Evolutionary conservation across 1,140 invertebrate genomes (phyloP), one percentile per base, ranked within the genome.

Genomic region (Rhagoletis pomonella): DNA sequence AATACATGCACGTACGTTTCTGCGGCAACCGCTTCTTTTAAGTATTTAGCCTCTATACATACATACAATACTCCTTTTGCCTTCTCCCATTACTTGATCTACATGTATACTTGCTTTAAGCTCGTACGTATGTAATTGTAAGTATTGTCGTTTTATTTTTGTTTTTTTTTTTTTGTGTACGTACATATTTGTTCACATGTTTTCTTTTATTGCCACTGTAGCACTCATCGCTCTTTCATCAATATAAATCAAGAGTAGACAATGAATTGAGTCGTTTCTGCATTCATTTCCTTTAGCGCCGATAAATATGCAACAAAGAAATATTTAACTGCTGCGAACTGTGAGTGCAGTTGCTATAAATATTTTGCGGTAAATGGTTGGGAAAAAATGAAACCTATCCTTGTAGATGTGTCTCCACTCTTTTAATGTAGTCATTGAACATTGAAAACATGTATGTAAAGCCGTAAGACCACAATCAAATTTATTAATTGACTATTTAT

Each of bases 191-290:
- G 81, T 86, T 64, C 7, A 62, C 64, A 64, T 86, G 55, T 62
- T 64, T 60, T 29, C 17, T 64, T 86, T 64, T 86, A 60, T 60
- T 86, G 81, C 47, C 47, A 85, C 58, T 85, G 81, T 50, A 12
- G 29, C 81, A 73, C 67, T 73, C 42, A 44, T 29, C 10, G 44
- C 90, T 90, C 90, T 90, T 91, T 91, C 90, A 91, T 91, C 90
- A 91, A 91, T 91, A 91, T 91, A 91, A 91, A 91, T 91, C 90
- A 91, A 91, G 90, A 90, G 86, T 67, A 89, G 89, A 89, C 90
- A 91, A 90, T 90, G 91, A 89, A 73, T 73, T 73, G 67, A 73
- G 39, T 73, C 67, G 67, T 73, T 73, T 88, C 89, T 87, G 88
- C 64, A 88, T 55, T 64, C 59, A 85, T 85, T 55, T 85, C 19